Evolutionary conservation across 2,888 invertebrate genomes (phyloP).

Genomic region (Seira sanloemensis): DNA sequence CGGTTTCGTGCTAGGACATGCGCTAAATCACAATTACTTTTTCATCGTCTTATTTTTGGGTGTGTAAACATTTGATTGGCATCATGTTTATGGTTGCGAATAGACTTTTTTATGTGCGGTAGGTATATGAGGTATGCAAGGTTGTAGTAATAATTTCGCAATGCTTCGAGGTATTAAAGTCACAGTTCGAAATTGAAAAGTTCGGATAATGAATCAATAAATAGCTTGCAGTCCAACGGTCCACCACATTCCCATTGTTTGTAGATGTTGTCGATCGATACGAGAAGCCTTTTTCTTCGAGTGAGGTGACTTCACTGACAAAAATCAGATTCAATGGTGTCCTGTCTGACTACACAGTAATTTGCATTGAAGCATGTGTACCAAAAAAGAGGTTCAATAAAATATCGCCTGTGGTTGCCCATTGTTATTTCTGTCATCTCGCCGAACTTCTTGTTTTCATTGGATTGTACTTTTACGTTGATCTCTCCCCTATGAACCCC

Average conservation of each 20-base stretch:
- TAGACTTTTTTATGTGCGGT: conserved; percentile 25
- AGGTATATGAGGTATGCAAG: no score
- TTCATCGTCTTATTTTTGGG: conserved; percentile 13
- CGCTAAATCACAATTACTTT: no score
- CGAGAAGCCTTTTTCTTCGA: background rate
- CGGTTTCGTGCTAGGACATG: no score
- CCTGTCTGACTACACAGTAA: background rate
- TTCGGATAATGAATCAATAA: background rate
- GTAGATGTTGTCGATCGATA: background rate
- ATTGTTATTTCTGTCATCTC: background rate
- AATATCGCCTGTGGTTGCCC: background rate
- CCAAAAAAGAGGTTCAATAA: background rate
- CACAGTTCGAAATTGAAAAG: background rate
- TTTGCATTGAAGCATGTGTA: no score
- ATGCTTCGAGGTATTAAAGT: background rate
- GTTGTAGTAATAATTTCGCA: background rate
- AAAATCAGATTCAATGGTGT: background rate
- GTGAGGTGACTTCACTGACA: no score
- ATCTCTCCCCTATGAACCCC: no score
- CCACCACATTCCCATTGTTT: background rate
- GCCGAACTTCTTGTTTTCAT: background rate
- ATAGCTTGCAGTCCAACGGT: background rate
- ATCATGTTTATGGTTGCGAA: conserved; percentile 4
- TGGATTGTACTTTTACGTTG: background rate
- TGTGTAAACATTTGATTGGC: conserved; percentile 33